Conservation (phyloP, 2,797 vertebrate species). For the Gobionotothen gibberifrons region DNA sequence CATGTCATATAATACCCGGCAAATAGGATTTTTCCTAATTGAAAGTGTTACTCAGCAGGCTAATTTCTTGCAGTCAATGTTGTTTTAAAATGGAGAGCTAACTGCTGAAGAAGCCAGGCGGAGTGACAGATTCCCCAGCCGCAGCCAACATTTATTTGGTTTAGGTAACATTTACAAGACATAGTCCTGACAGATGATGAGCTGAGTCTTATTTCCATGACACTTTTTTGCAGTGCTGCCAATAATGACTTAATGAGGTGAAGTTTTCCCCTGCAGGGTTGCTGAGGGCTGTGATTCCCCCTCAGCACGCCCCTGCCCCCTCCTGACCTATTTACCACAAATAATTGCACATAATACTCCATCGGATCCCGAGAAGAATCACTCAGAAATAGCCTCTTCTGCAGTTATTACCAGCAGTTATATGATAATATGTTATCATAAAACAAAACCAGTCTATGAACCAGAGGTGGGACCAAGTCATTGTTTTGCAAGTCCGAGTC, state of each 20-base stretch:
- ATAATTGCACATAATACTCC: conserved; percentile 60
- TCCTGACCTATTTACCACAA: conserved; percentile 64
- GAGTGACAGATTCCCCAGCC: conserved; percentile 26
- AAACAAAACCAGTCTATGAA: too few species aligned
- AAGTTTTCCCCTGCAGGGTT: conserved; percentile 49
- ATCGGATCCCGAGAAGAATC: conserved; percentile 25
- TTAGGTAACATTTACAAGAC: conserved; percentile 34
- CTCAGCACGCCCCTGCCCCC: conserved; percentile 54
- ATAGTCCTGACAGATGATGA: conserved; percentile 34
- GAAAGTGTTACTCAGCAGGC: conserved; percentile 26
- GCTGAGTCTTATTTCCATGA: conserved; percentile 15
- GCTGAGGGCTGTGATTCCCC: conserved; percentile 52
- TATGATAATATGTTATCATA: not conserved
- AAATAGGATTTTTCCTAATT: conserved; percentile 54
- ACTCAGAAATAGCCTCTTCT: conserved; percentile 48
- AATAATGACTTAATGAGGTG: conserved; percentile 40
- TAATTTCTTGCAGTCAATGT: not conserved
- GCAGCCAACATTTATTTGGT: conserved; percentile 27
- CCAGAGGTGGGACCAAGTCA: too few species aligned
- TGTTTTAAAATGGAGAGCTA: conserved; percentile 10
- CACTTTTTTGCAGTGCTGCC: conserved; percentile 25
- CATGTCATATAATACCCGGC: conserved; percentile 39
- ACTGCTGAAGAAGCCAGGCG: conserved; percentile 1
- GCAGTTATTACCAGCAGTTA: conserved; percentile 56
- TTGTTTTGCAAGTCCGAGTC: too few species aligned